Conservation (phyloP, 2,113 vertebrate species). For the Numida meleagris region DNA sequence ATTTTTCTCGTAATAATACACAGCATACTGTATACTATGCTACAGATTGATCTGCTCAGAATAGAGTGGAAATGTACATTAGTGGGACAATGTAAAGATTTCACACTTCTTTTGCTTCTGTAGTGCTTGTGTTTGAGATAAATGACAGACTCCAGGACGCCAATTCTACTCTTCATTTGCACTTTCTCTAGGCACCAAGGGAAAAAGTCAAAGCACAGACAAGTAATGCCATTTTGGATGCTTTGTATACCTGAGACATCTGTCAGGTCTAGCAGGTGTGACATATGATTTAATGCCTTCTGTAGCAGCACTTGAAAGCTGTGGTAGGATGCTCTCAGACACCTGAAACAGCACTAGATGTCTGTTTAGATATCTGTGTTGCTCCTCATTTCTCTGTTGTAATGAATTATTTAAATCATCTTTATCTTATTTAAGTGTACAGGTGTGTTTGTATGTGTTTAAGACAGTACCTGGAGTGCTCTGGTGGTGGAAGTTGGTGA, state of each 20-base stretch:
- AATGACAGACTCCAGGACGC: slow-evolving; percentile 18
- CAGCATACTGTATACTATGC: neutral
- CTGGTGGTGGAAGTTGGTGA: neutral
- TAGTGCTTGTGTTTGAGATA: neutral
- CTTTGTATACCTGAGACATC: slow-evolving; percentile 37
- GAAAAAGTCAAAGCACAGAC: neutral
- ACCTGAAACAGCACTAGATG: neutral
- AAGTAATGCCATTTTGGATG: slow-evolving; percentile 21
- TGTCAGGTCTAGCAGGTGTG: slow-evolving; percentile 53
- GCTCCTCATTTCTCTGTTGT: neutral
- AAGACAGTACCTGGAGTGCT: neutral
- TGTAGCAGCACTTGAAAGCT: slow-evolving; percentile 24
- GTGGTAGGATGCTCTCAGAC: neutral
- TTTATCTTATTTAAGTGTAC: no score
- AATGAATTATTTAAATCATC: neutral
- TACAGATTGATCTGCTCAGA: neutral
- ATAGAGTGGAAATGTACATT: neutral
- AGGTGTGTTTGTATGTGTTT: neutral
- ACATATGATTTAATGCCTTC: slow-evolving; percentile 44
- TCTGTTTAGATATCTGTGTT: neutral
- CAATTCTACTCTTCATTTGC: neutral
- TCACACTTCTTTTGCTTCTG: neutral
- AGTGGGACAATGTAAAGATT: slow-evolving; percentile 47
- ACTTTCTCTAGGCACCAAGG: neutral
- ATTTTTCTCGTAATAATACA: neutral